Percentiles rank a stretch among this genome's conserved stretches.
These are phyloP conservation scores for Scaptomyza tumidula DNA, from an alignment of 2,888 invertebrate genomes.

Conservation along the genomic window DNA sequence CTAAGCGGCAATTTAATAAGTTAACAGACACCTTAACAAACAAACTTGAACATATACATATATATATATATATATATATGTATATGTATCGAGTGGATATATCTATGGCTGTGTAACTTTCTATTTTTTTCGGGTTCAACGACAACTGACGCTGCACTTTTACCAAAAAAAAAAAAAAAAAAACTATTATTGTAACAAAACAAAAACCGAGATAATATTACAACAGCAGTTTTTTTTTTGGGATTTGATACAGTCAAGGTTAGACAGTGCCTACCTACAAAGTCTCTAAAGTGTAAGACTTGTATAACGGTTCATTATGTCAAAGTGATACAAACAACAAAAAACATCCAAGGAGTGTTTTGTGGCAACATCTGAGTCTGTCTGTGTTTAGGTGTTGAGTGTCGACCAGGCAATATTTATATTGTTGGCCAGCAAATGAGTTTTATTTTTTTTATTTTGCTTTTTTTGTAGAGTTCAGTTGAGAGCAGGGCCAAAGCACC, in stretches of 20 bases:
- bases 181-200: slow-evolving; percentile 39
- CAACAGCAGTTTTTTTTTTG: slow-evolving; percentile 46
- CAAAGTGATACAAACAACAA: slow-evolving; percentile 62
- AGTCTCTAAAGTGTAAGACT: slow-evolving; percentile 7
- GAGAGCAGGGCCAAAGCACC: slow-evolving; percentile 35
- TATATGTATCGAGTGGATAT: background rate
- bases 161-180: slow-evolving; percentile 39
- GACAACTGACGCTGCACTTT: slow-evolving; percentile 76
- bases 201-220: slow-evolving; percentile 42
- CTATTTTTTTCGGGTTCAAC: slow-evolving; percentile 72
- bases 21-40: slow-evolving; percentile 17
- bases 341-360: slow-evolving; percentile 18
- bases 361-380: slow-evolving; percentile 33
- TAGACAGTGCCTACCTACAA: slow-evolving; percentile 33
- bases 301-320: slow-evolving; percentile 78
- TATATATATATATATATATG: slow-evolving; percentile 1
- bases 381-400: background rate
- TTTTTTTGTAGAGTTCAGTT: slow-evolving; percentile 16
- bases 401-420: slow-evolving; percentile 23
- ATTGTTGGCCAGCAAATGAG: slow-evolving; percentile 49
- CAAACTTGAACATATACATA: background rate
- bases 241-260: slow-evolving; percentile 62
- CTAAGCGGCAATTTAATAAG: slow-evolving; percentile 35
- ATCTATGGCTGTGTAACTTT: slow-evolving; percentile 50
- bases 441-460: slow-evolving; percentile 7